These are phyloP conservation scores for Varecia variegata DNA, from an alignment of 2,797 vertebrate genomes.

Conservation along the genomic window DNA sequence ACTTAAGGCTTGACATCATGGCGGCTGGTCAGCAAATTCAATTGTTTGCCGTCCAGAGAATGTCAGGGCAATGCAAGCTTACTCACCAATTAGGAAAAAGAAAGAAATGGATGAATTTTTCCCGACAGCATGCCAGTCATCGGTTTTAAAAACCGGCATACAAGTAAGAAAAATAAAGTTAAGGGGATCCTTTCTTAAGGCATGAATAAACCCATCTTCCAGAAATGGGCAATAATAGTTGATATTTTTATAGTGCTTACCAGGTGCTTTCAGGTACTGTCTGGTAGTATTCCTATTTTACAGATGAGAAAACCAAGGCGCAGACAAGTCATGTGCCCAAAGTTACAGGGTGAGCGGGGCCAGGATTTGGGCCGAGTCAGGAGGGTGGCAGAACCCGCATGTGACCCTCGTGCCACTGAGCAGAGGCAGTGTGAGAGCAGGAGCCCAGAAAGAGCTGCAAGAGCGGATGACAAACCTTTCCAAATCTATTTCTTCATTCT, in stretches of 20 bases:
- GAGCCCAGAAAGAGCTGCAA: background rate
- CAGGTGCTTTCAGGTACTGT: background rate
- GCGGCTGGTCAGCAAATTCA: constrained; percentile 67
- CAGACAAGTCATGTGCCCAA: background rate
- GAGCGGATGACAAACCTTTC: background rate
- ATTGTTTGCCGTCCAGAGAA: constrained; percentile 44
- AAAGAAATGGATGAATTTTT: background rate
- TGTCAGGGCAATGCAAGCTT: background rate
- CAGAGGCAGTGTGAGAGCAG: fast-evolving
- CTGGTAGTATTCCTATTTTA: background rate
- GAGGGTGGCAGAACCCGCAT: fast-evolving
- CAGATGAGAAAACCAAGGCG: background rate
- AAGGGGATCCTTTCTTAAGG: background rate
- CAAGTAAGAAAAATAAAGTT: background rate
- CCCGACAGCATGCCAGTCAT: background rate
- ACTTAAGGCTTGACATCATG: constrained; percentile 38
- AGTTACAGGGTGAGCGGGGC: background rate
- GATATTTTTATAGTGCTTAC: background rate
- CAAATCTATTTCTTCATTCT: background rate
- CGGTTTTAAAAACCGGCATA: background rate
- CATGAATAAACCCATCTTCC: background rate
- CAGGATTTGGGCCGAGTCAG: background rate
- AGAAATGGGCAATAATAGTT: background rate
- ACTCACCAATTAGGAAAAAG: background rate
- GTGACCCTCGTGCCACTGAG: fast-evolving